These are phyloP conservation scores for Rhagophthalmus giganteus DNA, from an alignment of 2,888 invertebrate species.

Conservation along the genomic window DNA sequence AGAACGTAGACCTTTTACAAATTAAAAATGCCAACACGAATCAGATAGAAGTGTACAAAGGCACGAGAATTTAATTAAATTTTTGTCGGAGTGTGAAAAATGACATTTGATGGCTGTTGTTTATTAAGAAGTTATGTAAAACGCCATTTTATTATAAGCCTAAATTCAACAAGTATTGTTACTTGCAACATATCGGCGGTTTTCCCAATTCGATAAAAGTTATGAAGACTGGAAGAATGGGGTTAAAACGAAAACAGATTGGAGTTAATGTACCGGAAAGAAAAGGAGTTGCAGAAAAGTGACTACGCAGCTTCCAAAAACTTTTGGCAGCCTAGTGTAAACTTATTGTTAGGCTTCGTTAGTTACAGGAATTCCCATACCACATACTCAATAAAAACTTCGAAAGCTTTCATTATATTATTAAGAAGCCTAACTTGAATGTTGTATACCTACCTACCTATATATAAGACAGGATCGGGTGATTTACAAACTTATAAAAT, in stretches of 20 bases:
- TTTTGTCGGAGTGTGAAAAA: constrained; percentile 19
- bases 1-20: constrained; percentile 30
- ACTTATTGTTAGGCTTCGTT: constrained; percentile 17
- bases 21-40: constrained; percentile 38
- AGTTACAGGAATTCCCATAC: too few relatives aligned
- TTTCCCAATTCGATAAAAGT: constrained; percentile 13
- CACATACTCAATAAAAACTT: too few relatives aligned
- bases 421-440: too few relatives aligned
- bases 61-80: constrained; percentile 36
- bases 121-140: too few relatives aligned
- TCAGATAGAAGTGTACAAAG: constrained; percentile 32
- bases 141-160: too few relatives aligned
- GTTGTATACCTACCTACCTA: too few relatives aligned
- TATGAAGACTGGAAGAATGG: constrained; percentile 28
- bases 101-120: constrained; percentile 22
- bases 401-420: too few relatives aligned
- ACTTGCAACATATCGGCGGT: constrained; percentile 5
- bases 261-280: constrained; percentile 34
- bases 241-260: constrained; percentile 34
- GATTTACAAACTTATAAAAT: too few relatives aligned
- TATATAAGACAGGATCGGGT: too few relatives aligned
- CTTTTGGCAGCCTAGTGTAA: constrained; percentile 19
- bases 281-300: constrained; percentile 26
- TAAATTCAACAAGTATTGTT: constrained; percentile 22
- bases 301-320: constrained; percentile 16